These are phyloP conservation scores for Gobio occitaniae DNA, from an alignment of 2,797 vertebrate genomes.

Conservation along the genomic window DNA sequence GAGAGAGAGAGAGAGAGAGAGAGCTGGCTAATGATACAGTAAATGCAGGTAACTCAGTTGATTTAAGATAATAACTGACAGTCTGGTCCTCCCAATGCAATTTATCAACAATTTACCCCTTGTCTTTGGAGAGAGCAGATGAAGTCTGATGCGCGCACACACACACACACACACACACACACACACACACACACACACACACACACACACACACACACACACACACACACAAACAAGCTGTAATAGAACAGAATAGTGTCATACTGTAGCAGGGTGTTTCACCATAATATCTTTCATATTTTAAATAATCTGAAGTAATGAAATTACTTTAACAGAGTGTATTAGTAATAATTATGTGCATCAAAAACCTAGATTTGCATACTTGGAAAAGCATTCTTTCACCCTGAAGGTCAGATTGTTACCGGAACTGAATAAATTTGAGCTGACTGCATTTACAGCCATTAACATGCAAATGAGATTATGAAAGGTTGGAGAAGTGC, in stretches of 20 bases:
- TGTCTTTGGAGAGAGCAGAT: not conserved
- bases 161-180: no score
- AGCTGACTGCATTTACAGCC: slow-evolving; percentile 44
- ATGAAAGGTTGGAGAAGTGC: slow-evolving; percentile 38
- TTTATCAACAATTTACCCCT: slow-evolving; percentile 5
- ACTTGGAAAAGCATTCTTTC: slow-evolving; percentile 15
- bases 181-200: not conserved
- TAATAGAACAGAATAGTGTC: not conserved
- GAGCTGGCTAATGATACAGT: not conserved
- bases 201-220: not conserved
- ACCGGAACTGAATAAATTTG: slow-evolving; percentile 26
- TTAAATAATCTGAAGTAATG: not conserved
- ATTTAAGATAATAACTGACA: slow-evolving; percentile 10
- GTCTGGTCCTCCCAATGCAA: slow-evolving; percentile 3
- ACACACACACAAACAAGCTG: not conserved
- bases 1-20: not conserved
- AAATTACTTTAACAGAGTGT: slow-evolving; percentile 16
- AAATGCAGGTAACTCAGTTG: slow-evolving; percentile 8
- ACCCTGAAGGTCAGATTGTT: slow-evolving; percentile 29
- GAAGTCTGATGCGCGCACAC: not conserved
- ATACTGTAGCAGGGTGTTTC: not conserved
- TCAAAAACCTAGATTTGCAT: slow-evolving; percentile 24
- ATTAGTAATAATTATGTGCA: slow-evolving; percentile 8
- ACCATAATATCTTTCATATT: not conserved
- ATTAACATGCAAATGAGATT: slow-evolving; percentile 57